These are phyloP conservation scores for Sphaerophoria rueppellii DNA, from an alignment of 2,888 invertebrate species.

Conservation along the genomic window DNA sequence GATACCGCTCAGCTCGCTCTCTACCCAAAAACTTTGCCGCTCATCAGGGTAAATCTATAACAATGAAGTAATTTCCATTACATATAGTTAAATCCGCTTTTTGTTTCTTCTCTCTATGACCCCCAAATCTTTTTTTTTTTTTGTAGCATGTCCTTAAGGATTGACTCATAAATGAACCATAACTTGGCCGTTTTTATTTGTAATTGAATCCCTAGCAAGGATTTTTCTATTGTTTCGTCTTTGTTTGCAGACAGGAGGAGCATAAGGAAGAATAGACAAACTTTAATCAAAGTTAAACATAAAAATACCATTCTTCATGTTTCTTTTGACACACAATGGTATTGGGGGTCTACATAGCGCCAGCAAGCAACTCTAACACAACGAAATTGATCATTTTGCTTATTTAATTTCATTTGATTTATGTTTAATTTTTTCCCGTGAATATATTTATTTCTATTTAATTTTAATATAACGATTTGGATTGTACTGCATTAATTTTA, in stretches of 20 bases:
- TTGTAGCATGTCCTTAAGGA: background rate
- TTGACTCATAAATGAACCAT: slow-evolving; percentile 36
- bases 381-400: slow-evolving; percentile 65
- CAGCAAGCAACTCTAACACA: slow-evolving; percentile 1
- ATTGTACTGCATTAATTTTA: slow-evolving; percentile 29
- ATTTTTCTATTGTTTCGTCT: background rate
- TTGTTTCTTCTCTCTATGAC: background rate
- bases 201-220: slow-evolving; percentile 48
- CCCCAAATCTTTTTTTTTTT: too few relatives aligned
- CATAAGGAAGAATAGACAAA: background rate
- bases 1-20: background rate
- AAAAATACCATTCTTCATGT: slow-evolving; percentile 30
- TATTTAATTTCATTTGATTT: slow-evolving; percentile 44
- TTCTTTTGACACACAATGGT: slow-evolving; percentile 15
- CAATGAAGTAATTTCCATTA: slow-evolving; percentile 49
- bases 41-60: slow-evolving; percentile 10
- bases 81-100: slow-evolving; percentile 40
- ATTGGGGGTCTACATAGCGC: background rate
- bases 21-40: background rate
- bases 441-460: slow-evolving; percentile 7
- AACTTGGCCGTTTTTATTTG: slow-evolving; percentile 26
- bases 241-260: background rate
- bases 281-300: slow-evolving; percentile 18
- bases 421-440: slow-evolving; percentile 28
- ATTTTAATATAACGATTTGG: slow-evolving; percentile 18